phyloP scores from a whole-genome alignment of 64 coral and sea anemone species.

The Pocillopora damicornis region DNA sequence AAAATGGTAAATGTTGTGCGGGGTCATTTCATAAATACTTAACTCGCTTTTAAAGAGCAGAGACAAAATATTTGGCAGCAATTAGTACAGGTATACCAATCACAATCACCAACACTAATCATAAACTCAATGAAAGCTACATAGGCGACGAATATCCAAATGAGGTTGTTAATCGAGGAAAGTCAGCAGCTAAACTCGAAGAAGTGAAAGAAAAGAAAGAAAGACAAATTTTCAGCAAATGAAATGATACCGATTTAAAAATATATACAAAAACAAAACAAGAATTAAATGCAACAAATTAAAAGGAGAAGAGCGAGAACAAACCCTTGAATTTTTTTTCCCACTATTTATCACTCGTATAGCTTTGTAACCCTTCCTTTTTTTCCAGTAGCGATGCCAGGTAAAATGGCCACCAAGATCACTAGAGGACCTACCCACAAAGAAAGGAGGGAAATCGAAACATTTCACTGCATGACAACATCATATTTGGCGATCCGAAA shows the following conservation, averaged over 20 bases:
- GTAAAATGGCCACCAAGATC: not conserved
- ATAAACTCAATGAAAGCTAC: not conserved
- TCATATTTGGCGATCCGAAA: not conserved
- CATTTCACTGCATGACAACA: too few species aligned
- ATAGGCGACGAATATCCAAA: not conserved
- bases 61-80: not conserved
- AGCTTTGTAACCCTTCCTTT: not conserved
- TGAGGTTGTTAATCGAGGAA: not conserved
- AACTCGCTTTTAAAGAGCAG: not conserved
- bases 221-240: not conserved
- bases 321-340: too few species aligned
- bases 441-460: not conserved
- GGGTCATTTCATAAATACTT: too few species aligned
- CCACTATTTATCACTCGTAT: not conserved
- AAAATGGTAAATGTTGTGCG: too few species aligned
- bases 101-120: not conserved
- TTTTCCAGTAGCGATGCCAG: slow-evolving; percentile 6
- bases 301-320: too few species aligned
- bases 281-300: too few species aligned
- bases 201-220: not conserved
- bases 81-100: too few species aligned
- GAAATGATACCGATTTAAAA: not conserved
- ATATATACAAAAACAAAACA: not conserved
- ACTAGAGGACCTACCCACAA: not conserved
- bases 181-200: too few species aligned